Base-by-base conservation (phyloP, 2,888 invertebrate genomes). In the Vandiemenella viatica region DNA sequence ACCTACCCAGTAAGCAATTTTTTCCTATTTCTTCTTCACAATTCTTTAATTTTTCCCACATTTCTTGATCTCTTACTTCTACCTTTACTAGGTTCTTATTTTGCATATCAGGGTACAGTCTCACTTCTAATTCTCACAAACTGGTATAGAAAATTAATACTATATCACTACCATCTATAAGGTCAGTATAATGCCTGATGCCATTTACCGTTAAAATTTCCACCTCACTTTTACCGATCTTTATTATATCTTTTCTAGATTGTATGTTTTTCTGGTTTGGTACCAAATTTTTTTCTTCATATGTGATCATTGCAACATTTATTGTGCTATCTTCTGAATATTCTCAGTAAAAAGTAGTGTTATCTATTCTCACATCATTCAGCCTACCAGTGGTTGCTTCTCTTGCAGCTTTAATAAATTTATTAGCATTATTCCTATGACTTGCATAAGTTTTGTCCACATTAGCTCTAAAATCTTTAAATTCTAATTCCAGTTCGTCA, bases 1-100 rank as follows among this genome's bases (percentile, higher is more conserved):
- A 38, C 6, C 16, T 15, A 10, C 38, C 38, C 38, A 38, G n/a
- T 38, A 38, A 38, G 55, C 59, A 1, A 45, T 63, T 18, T 38
- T 63, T 20, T 51, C 53, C 19, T 55, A 58, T 32, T 48, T n/a
- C 26, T 38, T 38, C 38, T 10, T 38, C n/a, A 38, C 16, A 38
- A 38, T 15, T n/a, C n/a, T 38, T n/a, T n/a, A 38, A 10, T 38
- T 6, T 15, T 15, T 38, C 8, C 7, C 6, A 6, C n/a, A 38
- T 7, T 7, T n/a, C 38, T 38, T 38, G 5, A 6, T 38, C 16
- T 16, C 38, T 38, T 17, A 38, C 38, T 5, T 38, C 5, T 38
- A 38, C 38, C 16, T 3, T 38, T 4, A 38, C 16, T 5, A 3
- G 3, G 5, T 6, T 38, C 16, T 38, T 17, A 38, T 38, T 5